Evolutionary conservation across 2,888 invertebrate species (phyloP).

Genomic region (Ctena decussata): DNA sequence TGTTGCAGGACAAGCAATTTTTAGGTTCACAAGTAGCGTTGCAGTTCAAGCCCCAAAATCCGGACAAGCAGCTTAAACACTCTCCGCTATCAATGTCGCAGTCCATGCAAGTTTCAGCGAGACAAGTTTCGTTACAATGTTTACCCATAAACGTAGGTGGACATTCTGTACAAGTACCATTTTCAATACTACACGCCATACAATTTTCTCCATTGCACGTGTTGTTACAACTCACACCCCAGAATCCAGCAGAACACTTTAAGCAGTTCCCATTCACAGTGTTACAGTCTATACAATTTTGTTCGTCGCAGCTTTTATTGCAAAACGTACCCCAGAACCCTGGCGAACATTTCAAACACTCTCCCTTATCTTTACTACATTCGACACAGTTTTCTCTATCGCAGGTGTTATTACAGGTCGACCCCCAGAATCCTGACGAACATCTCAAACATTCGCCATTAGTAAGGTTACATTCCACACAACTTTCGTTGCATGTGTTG

Average conservation of each 20-base stretch:
- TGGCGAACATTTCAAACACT: slow-evolving; percentile 16
- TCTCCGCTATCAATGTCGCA: slow-evolving; percentile 6
- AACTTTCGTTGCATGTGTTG: slow-evolving; percentile 28
- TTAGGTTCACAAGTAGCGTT: neutral
- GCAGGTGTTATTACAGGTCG: slow-evolving; percentile 39
- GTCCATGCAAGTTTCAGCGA: neutral
- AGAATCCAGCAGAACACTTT: neutral
- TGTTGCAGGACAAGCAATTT: neutral
- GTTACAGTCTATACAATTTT: neutral
- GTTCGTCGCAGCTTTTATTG: neutral
- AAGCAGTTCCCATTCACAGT: neutral
- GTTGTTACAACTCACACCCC: neutral
- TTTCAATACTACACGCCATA: neutral
- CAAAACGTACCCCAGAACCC: slow-evolving; percentile 32
- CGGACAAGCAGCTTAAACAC: neutral
- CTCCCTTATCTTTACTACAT: slow-evolving; percentile 20
- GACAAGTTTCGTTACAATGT: neutral
- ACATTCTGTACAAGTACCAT: slow-evolving; percentile 17
- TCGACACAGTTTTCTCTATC: neutral
- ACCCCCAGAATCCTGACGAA: slow-evolving; percentile 44
- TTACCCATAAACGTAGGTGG: neutral
- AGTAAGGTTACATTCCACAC: slow-evolving; percentile 24
- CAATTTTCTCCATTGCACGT: neutral
- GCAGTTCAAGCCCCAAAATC: slow-evolving; percentile 18
- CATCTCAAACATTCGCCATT: slow-evolving; percentile 41